Conservation (phyloP, 2,797 vertebrate species). For the Ataeniobius toweri region DNA sequence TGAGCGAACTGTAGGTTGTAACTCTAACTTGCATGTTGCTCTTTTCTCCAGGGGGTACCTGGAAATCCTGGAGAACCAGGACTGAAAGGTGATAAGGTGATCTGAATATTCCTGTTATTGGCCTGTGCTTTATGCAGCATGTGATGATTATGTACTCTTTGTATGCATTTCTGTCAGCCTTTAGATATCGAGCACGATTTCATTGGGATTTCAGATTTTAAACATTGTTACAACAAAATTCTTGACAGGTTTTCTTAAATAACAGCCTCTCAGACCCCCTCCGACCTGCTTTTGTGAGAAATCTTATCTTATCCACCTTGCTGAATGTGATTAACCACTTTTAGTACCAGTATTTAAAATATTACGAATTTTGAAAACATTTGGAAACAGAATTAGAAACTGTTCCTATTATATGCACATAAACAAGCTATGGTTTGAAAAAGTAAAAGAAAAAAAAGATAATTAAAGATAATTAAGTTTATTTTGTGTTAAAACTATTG, state of each 20-base stretch:
- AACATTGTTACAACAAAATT: conserved; percentile 45
- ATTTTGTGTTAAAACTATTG: neutral
- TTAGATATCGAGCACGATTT: conserved; percentile 50
- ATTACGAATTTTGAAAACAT: neutral
- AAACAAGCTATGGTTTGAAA: neutral
- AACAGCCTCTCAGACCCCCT: neutral
- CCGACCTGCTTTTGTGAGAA: conserved; percentile 4
- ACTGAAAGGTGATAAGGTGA: conserved; percentile 99
- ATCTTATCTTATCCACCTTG: neutral
- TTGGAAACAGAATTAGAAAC: neutral
- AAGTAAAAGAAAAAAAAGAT: neutral
- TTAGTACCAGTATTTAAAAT: neutral
- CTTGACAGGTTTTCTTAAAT: conserved; percentile 13
- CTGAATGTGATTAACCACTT: neutral
- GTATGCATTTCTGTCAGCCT: conserved; percentile 30
- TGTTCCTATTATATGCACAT: neutral
- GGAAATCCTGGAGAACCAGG: conserved; percentile 97
- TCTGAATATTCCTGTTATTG: conserved; percentile 98
- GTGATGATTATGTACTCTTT: conserved; percentile 67
- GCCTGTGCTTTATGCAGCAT: conserved; percentile 85
- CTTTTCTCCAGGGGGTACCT: conserved; percentile 90
- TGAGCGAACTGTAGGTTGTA: neutral
- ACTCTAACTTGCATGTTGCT: conserved; percentile 44
- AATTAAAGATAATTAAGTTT: neutral
- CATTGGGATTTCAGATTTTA: conserved; percentile 20